These are phyloP conservation scores for Cynaeus angustus DNA, from an alignment of 2,888 invertebrate species.

Conservation along the genomic window DNA sequence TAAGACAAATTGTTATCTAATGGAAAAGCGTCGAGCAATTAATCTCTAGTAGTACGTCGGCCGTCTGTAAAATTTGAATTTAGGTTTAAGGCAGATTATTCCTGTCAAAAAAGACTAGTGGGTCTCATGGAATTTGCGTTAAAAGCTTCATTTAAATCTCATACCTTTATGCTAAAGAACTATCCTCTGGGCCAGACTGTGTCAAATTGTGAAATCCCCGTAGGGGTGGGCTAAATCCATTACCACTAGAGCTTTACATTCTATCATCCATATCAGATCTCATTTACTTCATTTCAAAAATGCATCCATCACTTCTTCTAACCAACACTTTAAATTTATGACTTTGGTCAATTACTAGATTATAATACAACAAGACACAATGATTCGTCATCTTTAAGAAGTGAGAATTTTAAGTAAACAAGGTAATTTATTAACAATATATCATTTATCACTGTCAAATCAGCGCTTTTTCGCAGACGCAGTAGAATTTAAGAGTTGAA, in stretches of 20 bases:
- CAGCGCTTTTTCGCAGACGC: slow-evolving; percentile 41
- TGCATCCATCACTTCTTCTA: slow-evolving; percentile 37
- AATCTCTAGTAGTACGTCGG: slow-evolving; percentile 39
- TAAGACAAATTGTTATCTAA: slow-evolving; percentile 15
- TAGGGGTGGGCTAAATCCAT: slow-evolving; percentile 45
- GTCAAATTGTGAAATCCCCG: slow-evolving; percentile 45
- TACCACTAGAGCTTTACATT: slow-evolving; percentile 44
- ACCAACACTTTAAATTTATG: slow-evolving; percentile 33
- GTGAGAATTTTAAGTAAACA: slow-evolving; percentile 45
- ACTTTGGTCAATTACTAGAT: slow-evolving; percentile 39
- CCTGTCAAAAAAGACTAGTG: slow-evolving; percentile 38
- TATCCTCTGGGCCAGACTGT: slow-evolving; percentile 40
- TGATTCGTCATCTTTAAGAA: slow-evolving; percentile 49
- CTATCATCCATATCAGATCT: slow-evolving; percentile 39
- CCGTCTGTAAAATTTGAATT: slow-evolving; percentile 41
- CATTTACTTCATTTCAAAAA: slow-evolving; percentile 44
- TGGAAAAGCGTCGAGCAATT: slow-evolving; percentile 34
- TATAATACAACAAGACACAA: slow-evolving; percentile 37
- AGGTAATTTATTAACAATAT: slow-evolving; percentile 52
- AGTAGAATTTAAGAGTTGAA: slow-evolving; percentile 32
- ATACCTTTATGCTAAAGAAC: slow-evolving; percentile 45
- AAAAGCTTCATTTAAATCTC: slow-evolving; percentile 46
- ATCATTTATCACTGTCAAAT: slow-evolving; percentile 51
- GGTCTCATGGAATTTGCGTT: slow-evolving; percentile 35
- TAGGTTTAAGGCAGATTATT: slow-evolving; percentile 36